Evolutionary conservation across 1,140 invertebrate species (phyloP), one percentile per base, ranked within the genome.

Genomic region (Antheraea pernyi): DNA sequence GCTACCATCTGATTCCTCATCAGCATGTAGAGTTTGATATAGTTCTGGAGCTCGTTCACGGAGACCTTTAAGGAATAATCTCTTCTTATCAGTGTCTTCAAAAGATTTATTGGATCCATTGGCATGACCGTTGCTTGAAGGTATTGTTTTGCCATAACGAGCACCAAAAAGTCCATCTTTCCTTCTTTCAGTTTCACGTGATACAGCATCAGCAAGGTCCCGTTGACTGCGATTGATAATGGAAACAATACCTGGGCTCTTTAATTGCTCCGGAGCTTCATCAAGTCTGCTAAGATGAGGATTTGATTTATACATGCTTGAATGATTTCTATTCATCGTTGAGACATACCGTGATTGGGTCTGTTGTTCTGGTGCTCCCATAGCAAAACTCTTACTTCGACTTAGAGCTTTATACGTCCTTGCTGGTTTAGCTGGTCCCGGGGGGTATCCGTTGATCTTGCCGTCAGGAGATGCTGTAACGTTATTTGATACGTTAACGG

Each of bases 331-430:
- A 67, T 73, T 92, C 82, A 92, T 91, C 46, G 86, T 82, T 61
- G 87, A 86, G 42, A 91, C 84, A 84, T 89, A 92, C 60, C 91
- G 85, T 39, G 91, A 87, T 70, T 89, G 89, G 61, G 91, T 84
- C 71, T 86, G 77, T 74, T 81, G 83, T 86, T 90, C 73, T 48
- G 86, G 93, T 75, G 94, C 95, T 75, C 96, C 95, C 61, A 97
- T 95, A 91, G 96, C 97, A 89, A 98, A 97, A 87, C 96, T 97
- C 87, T 97, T 96, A 90, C 97, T 97, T 65, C 97, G 92, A 19
- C 95, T 95, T 11, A 97, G 87, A 0, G 96, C 95, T 78, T 95
- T 96, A 82, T 96, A 97, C 11, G 95, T 96, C 71, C 96, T 88
- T 39, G 96, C 95, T 3, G 95, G 96, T 85, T 97, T 97, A 0